Conservation (phyloP, 2,113 vertebrate species). For the Strix aluco region DNA sequence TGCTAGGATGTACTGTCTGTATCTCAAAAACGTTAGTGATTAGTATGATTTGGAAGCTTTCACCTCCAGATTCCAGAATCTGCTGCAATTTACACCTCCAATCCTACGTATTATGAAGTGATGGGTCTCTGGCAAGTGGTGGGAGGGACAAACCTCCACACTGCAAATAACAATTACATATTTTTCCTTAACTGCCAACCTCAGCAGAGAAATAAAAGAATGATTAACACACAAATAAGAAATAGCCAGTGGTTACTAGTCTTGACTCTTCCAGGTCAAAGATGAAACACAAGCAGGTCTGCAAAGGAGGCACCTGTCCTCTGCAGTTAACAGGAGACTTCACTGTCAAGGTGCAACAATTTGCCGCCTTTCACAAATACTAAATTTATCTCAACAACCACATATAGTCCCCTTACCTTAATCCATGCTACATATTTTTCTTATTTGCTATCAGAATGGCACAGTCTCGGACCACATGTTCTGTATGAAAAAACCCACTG, state of each 20-base stretch:
- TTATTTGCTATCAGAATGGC: not conserved
- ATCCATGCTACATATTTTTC: not conserved
- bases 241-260: not conserved
- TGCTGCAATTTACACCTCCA: not conserved
- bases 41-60: not conserved
- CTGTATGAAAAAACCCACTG: not conserved
- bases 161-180: not conserved
- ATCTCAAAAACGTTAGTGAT: not conserved
- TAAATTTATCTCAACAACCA: not conserved
- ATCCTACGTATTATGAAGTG: not conserved
- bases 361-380: not conserved
- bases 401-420: not conserved
- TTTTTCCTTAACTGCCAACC: not conserved
- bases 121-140: not conserved
- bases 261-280: not conserved
- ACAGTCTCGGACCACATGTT: not conserved
- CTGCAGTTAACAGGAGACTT: not conserved
- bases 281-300: not conserved
- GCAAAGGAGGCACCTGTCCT: not conserved
- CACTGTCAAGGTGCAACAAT: not conserved
- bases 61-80: not conserved
- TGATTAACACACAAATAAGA: not conserved
- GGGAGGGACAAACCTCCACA: not conserved
- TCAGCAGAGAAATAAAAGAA: not conserved
- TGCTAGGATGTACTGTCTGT: not conserved